Evolutionary conservation across 2,797 vertebrate species (phyloP).

Genomic region (Syngnathus acus): DNA sequence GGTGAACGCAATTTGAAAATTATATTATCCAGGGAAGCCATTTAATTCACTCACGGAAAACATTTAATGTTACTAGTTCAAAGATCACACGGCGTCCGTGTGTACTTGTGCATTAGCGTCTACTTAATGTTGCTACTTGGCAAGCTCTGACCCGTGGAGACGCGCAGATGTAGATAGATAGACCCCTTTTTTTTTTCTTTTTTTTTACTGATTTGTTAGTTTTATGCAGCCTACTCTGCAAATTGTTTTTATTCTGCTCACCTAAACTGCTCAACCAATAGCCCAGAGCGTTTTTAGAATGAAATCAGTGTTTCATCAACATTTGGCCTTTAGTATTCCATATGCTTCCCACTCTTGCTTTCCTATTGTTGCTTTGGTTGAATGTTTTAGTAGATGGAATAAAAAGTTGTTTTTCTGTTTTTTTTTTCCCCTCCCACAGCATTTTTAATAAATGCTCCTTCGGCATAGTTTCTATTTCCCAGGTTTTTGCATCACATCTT

Average conservation of each 20-base stretch:
- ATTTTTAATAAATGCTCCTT: constrained; percentile 49
- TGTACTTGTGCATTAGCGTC: constrained; percentile 14
- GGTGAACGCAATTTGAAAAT: not conserved
- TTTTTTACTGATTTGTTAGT: not conserved
- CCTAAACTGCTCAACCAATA: constrained; percentile 24
- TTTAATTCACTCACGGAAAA: constrained; percentile 7
- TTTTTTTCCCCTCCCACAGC: not conserved
- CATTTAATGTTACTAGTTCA: constrained; percentile 10
- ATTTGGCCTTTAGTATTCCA: constrained; percentile 37
- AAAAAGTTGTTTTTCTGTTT: not conserved
- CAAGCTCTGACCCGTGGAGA: constrained; percentile 30
- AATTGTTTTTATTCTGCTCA: constrained; percentile 1
- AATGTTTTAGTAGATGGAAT: constrained; percentile 32
- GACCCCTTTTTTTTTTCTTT: not conserved
- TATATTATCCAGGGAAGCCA: not conserved
- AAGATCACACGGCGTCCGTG: constrained; percentile 5
- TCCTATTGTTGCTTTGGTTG: constrained; percentile 26
- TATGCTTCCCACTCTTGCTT: constrained; percentile 15
- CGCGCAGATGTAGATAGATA: constrained; percentile 12
- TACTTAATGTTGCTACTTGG: constrained; percentile 18
- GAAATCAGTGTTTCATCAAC: constrained; percentile 45
- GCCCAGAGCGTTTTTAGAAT: constrained; percentile 33
- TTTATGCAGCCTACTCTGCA: constrained; percentile 1
- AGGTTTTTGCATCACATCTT: constrained; percentile 56
- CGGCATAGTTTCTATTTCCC: constrained; percentile 60